Percentiles rank a stretch among this genome's conserved stretches.
Evolutionary conservation across 2,113 vertebrate genomes (phyloP).

Genomic region (Chaetodon trifascialis): DNA sequence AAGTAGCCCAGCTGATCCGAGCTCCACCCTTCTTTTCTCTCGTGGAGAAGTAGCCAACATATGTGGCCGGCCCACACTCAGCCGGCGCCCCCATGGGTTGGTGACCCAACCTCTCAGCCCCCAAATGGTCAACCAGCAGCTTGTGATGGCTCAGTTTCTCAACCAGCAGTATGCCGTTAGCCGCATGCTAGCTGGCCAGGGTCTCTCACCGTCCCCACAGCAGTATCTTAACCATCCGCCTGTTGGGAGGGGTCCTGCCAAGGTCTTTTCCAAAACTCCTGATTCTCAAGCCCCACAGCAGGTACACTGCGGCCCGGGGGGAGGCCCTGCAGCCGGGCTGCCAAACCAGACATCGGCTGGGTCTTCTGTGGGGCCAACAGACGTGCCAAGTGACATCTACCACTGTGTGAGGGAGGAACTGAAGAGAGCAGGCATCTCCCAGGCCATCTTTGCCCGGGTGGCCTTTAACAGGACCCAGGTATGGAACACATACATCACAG

Average conservation of each 20-base stretch:
- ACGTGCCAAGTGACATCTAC: conserved; percentile 97
- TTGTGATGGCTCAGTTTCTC: conserved; percentile 98
- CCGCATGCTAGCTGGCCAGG: conserved; percentile 96
- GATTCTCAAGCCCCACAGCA: conserved; percentile 92
- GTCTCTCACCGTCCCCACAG: conserved; percentile 88
- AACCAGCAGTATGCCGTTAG: conserved; percentile 99
- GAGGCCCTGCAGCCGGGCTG: conserved; percentile 22
- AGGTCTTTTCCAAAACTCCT: conserved; percentile 92
- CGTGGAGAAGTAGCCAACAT: conserved; percentile 88
- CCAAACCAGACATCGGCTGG: conserved; percentile 58
- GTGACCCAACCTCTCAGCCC: conserved; percentile 95
- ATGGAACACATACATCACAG: conserved; percentile 33
- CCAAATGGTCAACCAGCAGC: conserved; percentile 97
- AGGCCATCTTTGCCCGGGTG: conserved; percentile 98
- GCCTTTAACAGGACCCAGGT: conserved; percentile 99
- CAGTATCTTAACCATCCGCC: conserved; percentile 99
- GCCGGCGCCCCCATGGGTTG: conserved; percentile 91
- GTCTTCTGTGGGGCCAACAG: conserved; percentile 71
- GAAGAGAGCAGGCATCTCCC: conserved; percentile 98
- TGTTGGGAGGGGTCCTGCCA: conserved; percentile 83
- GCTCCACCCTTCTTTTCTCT: conserved; percentile 86
- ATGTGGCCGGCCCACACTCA: conserved; percentile 88
- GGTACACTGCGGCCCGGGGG: conserved; percentile 50
- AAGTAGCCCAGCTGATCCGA: conserved; percentile 91
- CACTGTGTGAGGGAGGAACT: conserved; percentile 98